Percentiles rank a stretch among this genome's conserved stretches.
phyloP scores from a whole-genome alignment of 2,113 vertebrate genomes.

The Xiphorhynchus elegans region DNA sequence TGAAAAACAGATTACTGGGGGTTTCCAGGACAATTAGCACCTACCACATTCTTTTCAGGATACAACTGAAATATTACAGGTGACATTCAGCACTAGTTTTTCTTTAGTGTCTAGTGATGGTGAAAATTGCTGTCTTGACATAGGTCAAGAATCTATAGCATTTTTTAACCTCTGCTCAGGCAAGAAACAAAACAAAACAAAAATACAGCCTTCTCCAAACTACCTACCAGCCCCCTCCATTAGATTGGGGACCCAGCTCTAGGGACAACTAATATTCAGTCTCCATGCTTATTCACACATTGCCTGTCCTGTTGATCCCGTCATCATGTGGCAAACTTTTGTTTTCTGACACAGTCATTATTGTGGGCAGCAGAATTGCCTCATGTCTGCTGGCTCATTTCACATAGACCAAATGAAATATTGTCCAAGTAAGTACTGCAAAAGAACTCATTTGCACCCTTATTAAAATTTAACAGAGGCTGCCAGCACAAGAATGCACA shows the following conservation, averaged over 20 bases:
- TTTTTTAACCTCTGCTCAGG: background rate
- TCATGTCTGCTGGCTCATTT: background rate
- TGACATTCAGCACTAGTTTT: background rate
- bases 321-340: background rate
- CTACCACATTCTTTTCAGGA: background rate
- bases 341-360: background rate
- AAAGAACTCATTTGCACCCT: background rate
- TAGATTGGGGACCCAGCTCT: background rate
- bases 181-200: background rate
- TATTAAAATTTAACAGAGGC: background rate
- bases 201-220: background rate
- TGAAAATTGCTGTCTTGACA: background rate
- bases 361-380: background rate
- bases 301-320: background rate
- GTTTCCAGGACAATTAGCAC: constrained; percentile 1
- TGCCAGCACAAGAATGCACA: background rate
- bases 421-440: background rate
- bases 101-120: background rate
- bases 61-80: background rate
- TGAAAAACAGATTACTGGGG: background rate
- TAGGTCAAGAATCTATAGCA: background rate
- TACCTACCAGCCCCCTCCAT: background rate
- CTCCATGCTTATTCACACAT: background rate
- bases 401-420: background rate
- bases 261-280: background rate